Conservation (phyloP, 2,797 vertebrate species). For the Enteromius treurensis region DNA sequence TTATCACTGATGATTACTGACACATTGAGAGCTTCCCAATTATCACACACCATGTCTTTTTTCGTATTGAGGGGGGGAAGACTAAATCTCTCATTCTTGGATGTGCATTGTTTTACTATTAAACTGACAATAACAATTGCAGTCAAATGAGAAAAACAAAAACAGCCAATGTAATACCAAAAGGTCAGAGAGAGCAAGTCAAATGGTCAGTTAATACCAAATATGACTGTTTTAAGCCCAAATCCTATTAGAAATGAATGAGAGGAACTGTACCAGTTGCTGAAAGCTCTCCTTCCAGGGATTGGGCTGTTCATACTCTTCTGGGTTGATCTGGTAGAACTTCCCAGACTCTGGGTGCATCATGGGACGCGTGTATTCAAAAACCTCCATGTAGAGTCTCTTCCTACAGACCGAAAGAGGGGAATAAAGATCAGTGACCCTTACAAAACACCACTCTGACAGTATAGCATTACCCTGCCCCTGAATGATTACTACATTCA, state of each 20-base stretch:
- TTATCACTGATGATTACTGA: constrained; percentile 1
- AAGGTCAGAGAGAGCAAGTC: background rate
- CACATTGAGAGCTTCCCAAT: background rate
- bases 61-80: background rate
- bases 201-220: background rate
- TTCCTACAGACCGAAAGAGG: constrained; percentile 81
- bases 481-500: background rate
- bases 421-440: background rate
- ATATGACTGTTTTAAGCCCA: background rate
- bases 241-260: background rate
- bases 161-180: background rate
- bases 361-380: constrained; percentile 98
- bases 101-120: background rate
- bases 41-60: constrained; percentile 7
- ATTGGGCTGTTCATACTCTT: constrained; percentile 97
- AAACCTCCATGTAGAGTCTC: constrained; percentile 98
- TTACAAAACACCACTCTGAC: background rate
- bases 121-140: background rate
- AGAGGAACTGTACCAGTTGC: constrained; percentile 84
- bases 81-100: background rate
- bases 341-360: constrained; percentile 99
- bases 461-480: background rate
- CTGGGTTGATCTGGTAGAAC: constrained; percentile 98
- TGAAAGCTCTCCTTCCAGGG: constrained; percentile 99
- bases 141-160: background rate